These are phyloP conservation scores for Ernsta delagoae DNA, from an alignment of 2,888 invertebrate genomes.

Conservation along the genomic window DNA sequence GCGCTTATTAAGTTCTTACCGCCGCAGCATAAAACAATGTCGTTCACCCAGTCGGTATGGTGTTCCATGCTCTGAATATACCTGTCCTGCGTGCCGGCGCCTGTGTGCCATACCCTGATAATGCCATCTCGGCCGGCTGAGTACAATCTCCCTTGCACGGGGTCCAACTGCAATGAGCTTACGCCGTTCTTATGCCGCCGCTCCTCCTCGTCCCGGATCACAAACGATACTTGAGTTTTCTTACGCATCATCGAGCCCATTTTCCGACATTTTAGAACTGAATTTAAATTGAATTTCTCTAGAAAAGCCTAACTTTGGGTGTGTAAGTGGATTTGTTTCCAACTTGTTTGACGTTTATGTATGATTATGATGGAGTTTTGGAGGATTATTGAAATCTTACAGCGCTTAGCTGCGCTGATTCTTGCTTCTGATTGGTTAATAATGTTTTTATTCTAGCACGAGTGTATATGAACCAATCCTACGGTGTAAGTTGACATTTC, in stretches of 20 bases:
- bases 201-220: conserved; percentile 98
- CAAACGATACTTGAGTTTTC: conserved; percentile 96
- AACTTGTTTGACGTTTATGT: conserved; percentile 16
- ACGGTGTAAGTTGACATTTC: no score
- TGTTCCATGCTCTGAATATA: conserved; percentile 99
- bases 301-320: conserved; percentile 20
- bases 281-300: conserved; percentile 53
- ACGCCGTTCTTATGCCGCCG: conserved; percentile 97
- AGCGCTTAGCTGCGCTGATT: neutral
- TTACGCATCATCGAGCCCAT: conserved; percentile 82
- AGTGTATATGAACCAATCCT: neutral
- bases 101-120: conserved; percentile 95
- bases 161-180: conserved; percentile 97
- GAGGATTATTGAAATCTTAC: no score
- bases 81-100: conserved; percentile 80
- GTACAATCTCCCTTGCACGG: conserved; percentile 93
- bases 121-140: conserved; percentile 99
- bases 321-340: conserved; percentile 20
- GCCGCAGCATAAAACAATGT: conserved; percentile 98
- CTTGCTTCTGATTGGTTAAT: neutral
- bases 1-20: conserved; percentile 99
- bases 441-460: conserved; percentile 6
- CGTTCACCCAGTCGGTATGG: conserved; percentile 99
- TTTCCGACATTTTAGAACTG: conserved; percentile 79
- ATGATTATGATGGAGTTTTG: neutral